Evolutionary conservation across 2,113 vertebrate species (phyloP).

Genomic region (Rhinopomastus cyanomelas): DNA sequence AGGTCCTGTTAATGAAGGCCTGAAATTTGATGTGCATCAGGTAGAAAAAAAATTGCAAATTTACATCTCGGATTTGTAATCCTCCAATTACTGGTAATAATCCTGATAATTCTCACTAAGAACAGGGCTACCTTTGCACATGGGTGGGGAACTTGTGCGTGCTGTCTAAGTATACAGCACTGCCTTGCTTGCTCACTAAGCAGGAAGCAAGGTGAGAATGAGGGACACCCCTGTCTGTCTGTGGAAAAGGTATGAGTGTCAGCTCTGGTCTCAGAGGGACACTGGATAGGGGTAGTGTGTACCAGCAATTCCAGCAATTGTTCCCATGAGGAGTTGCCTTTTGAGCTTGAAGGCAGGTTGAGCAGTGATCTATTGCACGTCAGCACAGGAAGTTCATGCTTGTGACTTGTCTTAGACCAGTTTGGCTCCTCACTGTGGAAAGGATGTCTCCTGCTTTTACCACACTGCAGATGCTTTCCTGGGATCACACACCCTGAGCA

Average conservation of each 20-base stretch:
- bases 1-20: not conserved
- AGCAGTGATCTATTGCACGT: not conserved
- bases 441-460: not conserved
- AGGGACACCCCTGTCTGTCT: not conserved
- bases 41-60: not conserved
- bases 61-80: not conserved
- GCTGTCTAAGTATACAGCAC: not conserved
- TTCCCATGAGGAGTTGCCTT: not conserved
- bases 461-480: not conserved
- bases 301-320: not conserved
- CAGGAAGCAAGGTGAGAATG: not conserved
- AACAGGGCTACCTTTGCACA: not conserved
- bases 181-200: not conserved
- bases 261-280: accelerated
- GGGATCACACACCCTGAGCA: not conserved
- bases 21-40: not conserved
- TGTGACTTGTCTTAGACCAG: not conserved
- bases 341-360: not conserved
- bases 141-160: not conserved
- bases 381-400: not conserved
- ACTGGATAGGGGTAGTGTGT: not conserved
- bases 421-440: not conserved
- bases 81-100: not conserved
- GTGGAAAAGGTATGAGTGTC: not conserved
- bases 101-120: not conserved